Evolutionary conservation across 2,797 vertebrate species (phyloP).

Genomic region (Botia kubotai): DNA sequence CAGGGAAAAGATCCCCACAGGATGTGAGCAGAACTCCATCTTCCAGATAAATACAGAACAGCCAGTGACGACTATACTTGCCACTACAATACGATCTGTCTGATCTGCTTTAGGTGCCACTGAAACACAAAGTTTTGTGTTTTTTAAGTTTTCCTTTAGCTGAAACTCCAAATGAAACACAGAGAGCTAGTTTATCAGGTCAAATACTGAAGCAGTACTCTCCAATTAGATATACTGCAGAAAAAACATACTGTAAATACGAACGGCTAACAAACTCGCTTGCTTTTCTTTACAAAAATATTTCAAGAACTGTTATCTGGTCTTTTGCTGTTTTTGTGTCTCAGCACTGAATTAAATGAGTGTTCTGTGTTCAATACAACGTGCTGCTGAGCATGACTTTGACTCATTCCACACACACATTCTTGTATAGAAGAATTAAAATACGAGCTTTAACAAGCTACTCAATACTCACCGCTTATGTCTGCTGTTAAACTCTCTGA

Average conservation of each 20-base stretch:
- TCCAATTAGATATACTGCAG: too few relatives aligned
- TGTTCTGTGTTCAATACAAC: neutral
- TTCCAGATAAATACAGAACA: conserved; percentile 31
- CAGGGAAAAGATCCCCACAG: conserved; percentile 22
- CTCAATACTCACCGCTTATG: neutral
- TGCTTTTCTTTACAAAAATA: too few relatives aligned
- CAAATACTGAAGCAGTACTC: too few relatives aligned
- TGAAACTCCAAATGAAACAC: too few relatives aligned
- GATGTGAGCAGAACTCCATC: conserved; percentile 42
- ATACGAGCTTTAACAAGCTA: neutral
- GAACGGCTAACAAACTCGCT: too few relatives aligned
- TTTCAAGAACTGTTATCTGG: too few relatives aligned
- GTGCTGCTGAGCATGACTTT: neutral
- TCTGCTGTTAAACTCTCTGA: neutral
- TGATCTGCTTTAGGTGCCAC: conserved; percentile 12
- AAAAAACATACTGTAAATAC: too few relatives aligned
- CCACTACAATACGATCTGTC: neutral
- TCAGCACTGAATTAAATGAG: neutral
- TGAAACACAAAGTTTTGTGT: neutral
- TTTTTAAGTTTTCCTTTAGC: too few relatives aligned
- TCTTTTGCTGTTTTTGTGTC: neutral
- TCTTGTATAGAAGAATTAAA: neutral
- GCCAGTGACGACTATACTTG: neutral
- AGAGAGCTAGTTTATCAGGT: too few relatives aligned
- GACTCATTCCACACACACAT: neutral